Base-by-base conservation (phyloP, 2,113 vertebrate species). In the Pavo muticus region DNA sequence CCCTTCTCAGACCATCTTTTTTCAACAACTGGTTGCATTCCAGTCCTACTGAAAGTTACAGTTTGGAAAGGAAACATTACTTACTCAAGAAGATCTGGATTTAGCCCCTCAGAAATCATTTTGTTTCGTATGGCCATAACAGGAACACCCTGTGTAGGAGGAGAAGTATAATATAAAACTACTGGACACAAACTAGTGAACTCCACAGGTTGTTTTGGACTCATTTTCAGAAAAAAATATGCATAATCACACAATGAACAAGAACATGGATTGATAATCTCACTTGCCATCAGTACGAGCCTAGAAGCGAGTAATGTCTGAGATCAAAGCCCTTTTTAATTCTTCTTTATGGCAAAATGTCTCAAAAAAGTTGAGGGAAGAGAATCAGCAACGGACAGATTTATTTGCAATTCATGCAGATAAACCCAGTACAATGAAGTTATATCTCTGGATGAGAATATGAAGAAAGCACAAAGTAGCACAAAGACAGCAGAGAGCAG, bases 101-200 rank as follows among this genome's bases (percentile, higher is more conserved):
- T 98, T 88, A 99, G 97, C 64, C 99, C 99, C 94, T 99, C 99
- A 70, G 98, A 95, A 84, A 99, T 95, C 99, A 99, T 99, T 98
- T 99, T 99, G 96, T 99, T 99, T 97, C 98, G 98, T 97, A 99
- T 99, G 59, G 99, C 99, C 99, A 99, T 98, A n/a, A 98, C 98
- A 60, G 99, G 99, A 97, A 99, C 99, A 56, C 99, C 99, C 99
- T 99, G 95, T n/a, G 35, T 5, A 70, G 68, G 29, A 95, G 48
- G 5, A 86, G 15, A 83, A 84, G 47, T 91, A 80, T 21, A 84
- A 50, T 15, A 61, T 88, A 25, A 93, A 91, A 75, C 13, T 57
- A 44, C 10, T 80, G 35, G 64, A 93, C 42, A 65, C 32, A 80
- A 88, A 75, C 5, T 65, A 9, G 16, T 30, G 27, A 91, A 74